Base-by-base conservation (phyloP, 1,140 invertebrate species). In the Temnothorax nylanderi region DNA sequence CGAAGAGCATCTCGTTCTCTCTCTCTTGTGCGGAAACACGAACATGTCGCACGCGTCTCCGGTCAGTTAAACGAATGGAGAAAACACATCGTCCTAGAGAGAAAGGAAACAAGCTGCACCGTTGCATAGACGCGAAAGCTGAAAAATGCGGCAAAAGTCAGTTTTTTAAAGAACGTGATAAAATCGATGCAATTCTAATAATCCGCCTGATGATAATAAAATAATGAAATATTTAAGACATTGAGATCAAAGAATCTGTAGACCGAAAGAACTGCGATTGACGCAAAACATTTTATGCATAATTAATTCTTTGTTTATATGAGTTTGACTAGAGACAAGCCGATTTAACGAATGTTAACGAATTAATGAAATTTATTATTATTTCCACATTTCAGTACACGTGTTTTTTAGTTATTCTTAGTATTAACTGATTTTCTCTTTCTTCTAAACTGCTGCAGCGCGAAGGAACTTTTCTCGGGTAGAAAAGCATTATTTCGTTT, bases 91-190 rank as follows among this genome's bases (percentile, higher is more conserved):
- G 10, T 41, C 3, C 26, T 51, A 60, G 54, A 37, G 78, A 90
- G 88, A 89, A 90, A 90, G 80, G 80, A 89, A 89, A 49, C 16
- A 13, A 58, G 16, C 67, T 56, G 26, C 41, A 7, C 34, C 49
- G 34, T n/a, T 71, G 49, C 67, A 71, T 11, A 26, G 26, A 60
- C 58, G 21, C 51, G 51, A 81, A 72, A 82, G 41, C 13, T 47
- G 10, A 47, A 74, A 60, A 71, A 62, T 26, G 26, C 1, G 26
- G 26, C 26, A 26, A 26, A 26, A 82, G 18, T 37, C 34, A 37
- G 6, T 26, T 78, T n/a, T 18, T 77, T 21, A 7, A n/a, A 49
- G 54, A 44, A 54, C 47, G 34, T 2, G 11, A 72, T 5, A 75
- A 47, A 67, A 34, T 67, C 1, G 8, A 51, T 8, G 7, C 21